Base-by-base conservation (phyloP, 2,797 vertebrate species). In the Intellagama lesueurii region DNA sequence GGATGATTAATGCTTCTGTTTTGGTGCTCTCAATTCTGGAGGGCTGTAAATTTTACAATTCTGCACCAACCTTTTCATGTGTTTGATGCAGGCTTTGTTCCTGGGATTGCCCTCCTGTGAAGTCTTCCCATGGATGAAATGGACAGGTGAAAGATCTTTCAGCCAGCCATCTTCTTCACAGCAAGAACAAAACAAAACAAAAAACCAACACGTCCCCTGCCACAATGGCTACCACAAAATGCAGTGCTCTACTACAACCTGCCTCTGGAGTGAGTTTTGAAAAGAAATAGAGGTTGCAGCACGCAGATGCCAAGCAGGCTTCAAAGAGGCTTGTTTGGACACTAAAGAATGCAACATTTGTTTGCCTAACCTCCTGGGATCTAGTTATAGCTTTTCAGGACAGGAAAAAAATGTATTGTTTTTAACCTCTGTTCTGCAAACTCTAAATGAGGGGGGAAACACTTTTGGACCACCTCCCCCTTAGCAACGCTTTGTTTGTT, bases 351-450 rank as follows among this genome's bases (percentile, higher is more conserved):
- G 94, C 91, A 90, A 91, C 79, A 35, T 93, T 95, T 85, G 64
- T 94, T 94, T 94, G 90, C 52, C 79, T 93, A 93, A 56, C 24
- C 89, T 94, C 91, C 83, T 92, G 91, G 85, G 84, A 92, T 92
- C 89, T 73, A 44, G 28, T 91, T 93, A 83, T 28, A 90, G 86
- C 60, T 94, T 93, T 88, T 60, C 0, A 86, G 83, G 49, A 1
- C 12, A 35, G 86, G 17, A 75, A 90, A 14, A 90, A 90, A 80
- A 87, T 7, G 66, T 83, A 88, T 19, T 91, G 88, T 83, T 83
- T 92, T 94, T 47, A 90, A 92, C 89, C 76, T 83, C 86, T 92
- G 86, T 92, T 86, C 70, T 86, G 83, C 76, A 75, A 81, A 83
- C 77, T 92, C 75, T 44, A 88, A 91, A 91, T 89, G 87, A 82